These are phyloP conservation scores for Uloborus diversus DNA, from an alignment of 1,140 invertebrate genomes.

Conservation along the genomic window DNA sequence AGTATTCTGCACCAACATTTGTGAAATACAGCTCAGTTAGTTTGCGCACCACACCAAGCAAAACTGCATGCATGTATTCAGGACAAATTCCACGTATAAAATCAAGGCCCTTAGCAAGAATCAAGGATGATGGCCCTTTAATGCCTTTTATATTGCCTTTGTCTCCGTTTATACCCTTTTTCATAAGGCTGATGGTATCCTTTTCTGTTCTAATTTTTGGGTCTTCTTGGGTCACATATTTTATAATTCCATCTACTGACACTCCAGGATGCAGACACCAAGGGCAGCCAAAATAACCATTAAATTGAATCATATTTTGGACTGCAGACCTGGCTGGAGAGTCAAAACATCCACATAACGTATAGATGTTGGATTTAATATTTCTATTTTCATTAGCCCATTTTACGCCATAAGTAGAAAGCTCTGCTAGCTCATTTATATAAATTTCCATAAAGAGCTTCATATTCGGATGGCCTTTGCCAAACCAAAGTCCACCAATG, in stretches of 20 bases:
- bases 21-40: conserved; percentile 57
- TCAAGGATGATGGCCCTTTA: conserved; percentile 56
- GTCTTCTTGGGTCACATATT: conserved; percentile 7
- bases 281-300: conserved; percentile 60
- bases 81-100: conserved; percentile 57
- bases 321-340: conserved; percentile 54
- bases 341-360: conserved; percentile 6
- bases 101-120: conserved; percentile 59
- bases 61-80: conserved; percentile 62
- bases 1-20: conserved; percentile 56
- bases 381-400: no score
- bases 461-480: no score
- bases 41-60: conserved; percentile 58
- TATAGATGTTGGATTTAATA: neutral
- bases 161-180: conserved; percentile 10
- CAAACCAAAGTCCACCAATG: neutral
- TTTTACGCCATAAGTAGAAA: neutral
- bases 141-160: conserved; percentile 31
- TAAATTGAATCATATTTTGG: conserved; percentile 34
- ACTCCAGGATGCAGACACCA: conserved; percentile 58
- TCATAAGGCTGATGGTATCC: conserved; percentile 53
- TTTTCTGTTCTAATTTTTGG: conserved; percentile 56
- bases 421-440: neutral
- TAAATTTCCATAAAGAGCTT: no score
- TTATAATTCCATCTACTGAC: conserved; percentile 52